Evolutionary conservation across 1,140 invertebrate species (phyloP), one percentile per base, ranked within the genome.

Genomic region (Melitaea cinxia): DNA sequence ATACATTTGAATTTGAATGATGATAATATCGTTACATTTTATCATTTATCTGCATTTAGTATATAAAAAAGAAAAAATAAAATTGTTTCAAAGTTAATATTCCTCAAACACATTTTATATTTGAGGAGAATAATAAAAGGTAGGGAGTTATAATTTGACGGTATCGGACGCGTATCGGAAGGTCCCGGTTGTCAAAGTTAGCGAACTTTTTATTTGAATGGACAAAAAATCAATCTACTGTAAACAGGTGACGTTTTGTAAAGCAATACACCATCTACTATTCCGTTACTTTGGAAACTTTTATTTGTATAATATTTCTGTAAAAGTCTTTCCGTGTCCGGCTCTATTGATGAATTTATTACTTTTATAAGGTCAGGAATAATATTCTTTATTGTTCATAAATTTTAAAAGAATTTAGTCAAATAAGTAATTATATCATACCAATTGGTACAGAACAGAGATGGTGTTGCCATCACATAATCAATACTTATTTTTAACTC

Each of bases 121-220:
- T 26, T 37, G 24, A 55, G 39, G 21, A 56, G 56, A 54, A 30
- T 55, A 56, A 49, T 63, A 47, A 35, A 23, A 53, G 17, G 24
- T 23, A 14, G 35, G 37, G 54, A 39, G 45, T n/a, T 17, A 55
- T 26, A 52, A 35, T 21, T 24, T 28, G 49, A 52, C 49, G 47
- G 33, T 52, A 52, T 33, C 28, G 24, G 53, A 39, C 12, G 61
- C 3, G 28, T 28, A 55, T 19, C 50, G 35, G 49, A 53, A 37
- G 42, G 26, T 63, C 26, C 47, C 45, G 23, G 39, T 33, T 68
- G 60, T 63, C 67, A 60, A 73, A 73, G 42, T 67, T 70, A 17
- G 62, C 55, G 17, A 73, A 70, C 50, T 73, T 70, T 70, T 73
- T 68, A 57, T 74, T 68, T 28, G 59, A 69, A 63, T 24, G 53